Evolutionary conservation across 2,113 vertebrate genomes (phyloP).

Genomic region (Gyps fulvus): DNA sequence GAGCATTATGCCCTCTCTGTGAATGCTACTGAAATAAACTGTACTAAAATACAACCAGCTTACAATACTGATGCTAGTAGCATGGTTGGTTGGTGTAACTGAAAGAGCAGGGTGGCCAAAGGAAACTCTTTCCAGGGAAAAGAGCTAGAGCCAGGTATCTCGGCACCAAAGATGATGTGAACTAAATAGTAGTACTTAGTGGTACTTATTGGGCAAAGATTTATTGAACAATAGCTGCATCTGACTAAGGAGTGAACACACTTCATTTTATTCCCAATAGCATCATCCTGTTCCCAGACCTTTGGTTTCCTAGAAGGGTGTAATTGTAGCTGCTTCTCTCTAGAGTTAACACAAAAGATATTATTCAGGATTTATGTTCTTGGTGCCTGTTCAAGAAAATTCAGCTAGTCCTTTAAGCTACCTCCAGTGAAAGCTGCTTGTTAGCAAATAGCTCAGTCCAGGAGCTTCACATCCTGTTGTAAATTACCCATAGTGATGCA

Average conservation of each 20-base stretch:
- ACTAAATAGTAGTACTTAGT: not conserved
- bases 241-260: not conserved
- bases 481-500: not conserved
- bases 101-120: not conserved
- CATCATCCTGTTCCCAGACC: not conserved
- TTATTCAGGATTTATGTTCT: not conserved
- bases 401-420: not conserved
- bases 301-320: not conserved
- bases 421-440: not conserved
- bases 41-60: not conserved
- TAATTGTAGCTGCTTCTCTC: not conserved
- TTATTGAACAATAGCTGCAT: not conserved
- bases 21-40: not conserved
- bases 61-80: not conserved
- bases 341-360: not conserved
- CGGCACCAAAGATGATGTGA: not conserved
- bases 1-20: not conserved
- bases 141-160: not conserved
- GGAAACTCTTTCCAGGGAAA: not conserved
- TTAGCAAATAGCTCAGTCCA: not conserved
- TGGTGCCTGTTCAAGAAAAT: not conserved
- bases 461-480: not conserved
- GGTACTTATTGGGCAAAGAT: not conserved
- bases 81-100: not conserved
- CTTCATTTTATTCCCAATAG: not conserved